Conservation (phyloP, 2,888 invertebrate species). For the Pandemis cinnamomeana region DNA sequence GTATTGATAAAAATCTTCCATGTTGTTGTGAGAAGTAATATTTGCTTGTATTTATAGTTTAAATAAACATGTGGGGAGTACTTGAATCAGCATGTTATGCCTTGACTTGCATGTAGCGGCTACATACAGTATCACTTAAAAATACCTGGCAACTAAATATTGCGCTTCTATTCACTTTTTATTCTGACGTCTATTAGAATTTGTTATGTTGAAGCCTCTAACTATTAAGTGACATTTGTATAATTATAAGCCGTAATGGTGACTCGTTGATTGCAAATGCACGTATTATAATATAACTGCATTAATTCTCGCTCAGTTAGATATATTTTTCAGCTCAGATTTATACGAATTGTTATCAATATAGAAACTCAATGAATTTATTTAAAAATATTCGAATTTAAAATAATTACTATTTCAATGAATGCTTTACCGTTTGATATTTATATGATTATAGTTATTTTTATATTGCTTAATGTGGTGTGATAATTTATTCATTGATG, state of each 20-base stretch:
- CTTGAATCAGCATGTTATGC: conserved; percentile 40
- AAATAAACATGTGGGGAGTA: conserved; percentile 37
- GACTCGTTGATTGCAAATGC: conserved; percentile 14
- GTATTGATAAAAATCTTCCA: conserved; percentile 33
- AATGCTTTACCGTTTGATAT: conserved; percentile 34
- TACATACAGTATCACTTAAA: conserved; percentile 18
- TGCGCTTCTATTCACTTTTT: neutral
- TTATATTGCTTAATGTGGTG: conserved; percentile 24
- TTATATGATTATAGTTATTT: conserved; percentile 10
- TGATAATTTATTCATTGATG: conserved; percentile 30
- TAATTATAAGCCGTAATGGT: conserved; percentile 1
- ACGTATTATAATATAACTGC: conserved; percentile 13
- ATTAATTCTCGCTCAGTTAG: conserved; percentile 28
- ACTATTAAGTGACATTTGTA: conserved; percentile 15
- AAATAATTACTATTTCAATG: conserved; percentile 14
- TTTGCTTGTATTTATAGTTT: conserved; percentile 34
- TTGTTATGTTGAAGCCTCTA: neutral
- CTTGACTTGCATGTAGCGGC: conserved; percentile 33
- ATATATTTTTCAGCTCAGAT: conserved; percentile 20
- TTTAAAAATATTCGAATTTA: conserved; percentile 32
- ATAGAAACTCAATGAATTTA: conserved; percentile 24
- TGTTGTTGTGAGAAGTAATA: conserved; percentile 32
- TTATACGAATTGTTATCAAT: conserved; percentile 29
- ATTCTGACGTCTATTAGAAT: neutral
- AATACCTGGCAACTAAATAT: conserved; percentile 19